A percentile compares a stretch with the other conserved stretches of the same genome.
phyloP scores from a whole-genome alignment of 2,113 vertebrate genomes.

The Menidia beryllina region DNA sequence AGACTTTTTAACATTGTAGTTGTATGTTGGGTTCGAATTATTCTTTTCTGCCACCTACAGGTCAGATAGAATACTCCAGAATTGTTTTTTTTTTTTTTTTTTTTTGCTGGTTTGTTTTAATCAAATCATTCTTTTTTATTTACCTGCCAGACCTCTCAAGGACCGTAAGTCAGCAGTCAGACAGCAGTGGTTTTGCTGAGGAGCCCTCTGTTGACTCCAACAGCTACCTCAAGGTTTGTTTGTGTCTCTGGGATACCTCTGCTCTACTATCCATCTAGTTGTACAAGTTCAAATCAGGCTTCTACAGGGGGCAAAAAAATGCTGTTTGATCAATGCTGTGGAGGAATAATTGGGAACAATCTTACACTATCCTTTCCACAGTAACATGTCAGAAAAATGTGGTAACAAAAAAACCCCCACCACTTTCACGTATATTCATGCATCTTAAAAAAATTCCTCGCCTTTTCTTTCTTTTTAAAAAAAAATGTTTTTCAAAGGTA shows the following conservation, averaged over 20 bases:
- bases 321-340: too few relatives aligned
- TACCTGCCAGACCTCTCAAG: conserved; percentile 85
- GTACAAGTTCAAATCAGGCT: neutral
- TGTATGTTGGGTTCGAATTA: neutral
- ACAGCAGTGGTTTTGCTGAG: conserved; percentile 98
- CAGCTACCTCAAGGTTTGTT: conserved; percentile 87
- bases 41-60: conserved; percentile 31
- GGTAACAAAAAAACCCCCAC: too few relatives aligned
- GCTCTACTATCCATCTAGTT: neutral
- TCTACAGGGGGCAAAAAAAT: neutral
- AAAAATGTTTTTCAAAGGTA: too few relatives aligned
- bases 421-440: too few relatives aligned
- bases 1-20: neutral
- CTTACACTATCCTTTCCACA: too few relatives aligned
- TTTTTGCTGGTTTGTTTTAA: neutral
- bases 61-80: neutral
- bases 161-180: conserved; percentile 93
- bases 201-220: conserved; percentile 88
- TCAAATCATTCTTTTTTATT: conserved; percentile 44
- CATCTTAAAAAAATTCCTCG: too few relatives aligned
- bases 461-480: too few relatives aligned
- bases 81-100: neutral
- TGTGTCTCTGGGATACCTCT: neutral
- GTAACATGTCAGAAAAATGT: too few relatives aligned
- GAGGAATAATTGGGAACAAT: too few relatives aligned